A percentile compares a stretch with the other conserved stretches of the same genome.
Evolutionary conservation across 2,888 invertebrate genomes (phyloP).

Genomic region (Agrochola lota): DNA sequence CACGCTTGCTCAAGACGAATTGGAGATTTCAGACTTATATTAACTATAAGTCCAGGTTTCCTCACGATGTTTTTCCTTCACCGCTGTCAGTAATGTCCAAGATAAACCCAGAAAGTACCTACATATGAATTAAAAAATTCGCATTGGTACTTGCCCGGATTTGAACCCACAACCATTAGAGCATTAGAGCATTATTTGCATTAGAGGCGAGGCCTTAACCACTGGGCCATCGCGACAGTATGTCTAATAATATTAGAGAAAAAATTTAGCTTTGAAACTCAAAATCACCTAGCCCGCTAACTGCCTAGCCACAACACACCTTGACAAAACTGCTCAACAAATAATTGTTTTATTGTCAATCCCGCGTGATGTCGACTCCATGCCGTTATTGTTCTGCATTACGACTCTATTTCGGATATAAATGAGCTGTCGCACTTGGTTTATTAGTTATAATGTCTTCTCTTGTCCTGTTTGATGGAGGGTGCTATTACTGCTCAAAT

Average conservation of each 20-base stretch:
- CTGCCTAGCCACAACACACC: constrained; percentile 61
- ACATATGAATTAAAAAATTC: too few species aligned
- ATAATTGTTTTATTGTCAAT: constrained; percentile 74
- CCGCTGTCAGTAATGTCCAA: too few species aligned
- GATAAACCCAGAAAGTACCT: too few species aligned
- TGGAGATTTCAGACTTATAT: too few species aligned
- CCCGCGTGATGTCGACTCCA: constrained; percentile 61
- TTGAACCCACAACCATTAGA: too few species aligned
- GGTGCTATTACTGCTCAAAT: not conserved
- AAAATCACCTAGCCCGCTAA: constrained; percentile 20
- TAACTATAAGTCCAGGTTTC: too few species aligned
- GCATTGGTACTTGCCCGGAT: too few species aligned
- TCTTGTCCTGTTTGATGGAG: constrained; percentile 1
- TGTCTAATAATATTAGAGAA: not conserved
- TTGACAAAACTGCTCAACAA: constrained; percentile 69
- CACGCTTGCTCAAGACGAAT: too few species aligned
- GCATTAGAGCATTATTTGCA: too few species aligned
- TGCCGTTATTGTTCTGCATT: constrained; percentile 60
- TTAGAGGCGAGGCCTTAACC: too few species aligned
- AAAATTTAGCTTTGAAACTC: not conserved
- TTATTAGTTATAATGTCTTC: constrained; percentile 53
- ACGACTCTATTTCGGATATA: constrained; percentile 56
- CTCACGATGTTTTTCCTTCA: too few species aligned
- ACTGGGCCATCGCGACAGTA: too few species aligned
- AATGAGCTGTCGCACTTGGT: constrained; percentile 42